Percentiles rank a stretch among this genome's conserved stretches.
These are phyloP conservation scores for Hycleus phaleratus DNA, from an alignment of 1,140 invertebrate species.

Conservation along the genomic window DNA sequence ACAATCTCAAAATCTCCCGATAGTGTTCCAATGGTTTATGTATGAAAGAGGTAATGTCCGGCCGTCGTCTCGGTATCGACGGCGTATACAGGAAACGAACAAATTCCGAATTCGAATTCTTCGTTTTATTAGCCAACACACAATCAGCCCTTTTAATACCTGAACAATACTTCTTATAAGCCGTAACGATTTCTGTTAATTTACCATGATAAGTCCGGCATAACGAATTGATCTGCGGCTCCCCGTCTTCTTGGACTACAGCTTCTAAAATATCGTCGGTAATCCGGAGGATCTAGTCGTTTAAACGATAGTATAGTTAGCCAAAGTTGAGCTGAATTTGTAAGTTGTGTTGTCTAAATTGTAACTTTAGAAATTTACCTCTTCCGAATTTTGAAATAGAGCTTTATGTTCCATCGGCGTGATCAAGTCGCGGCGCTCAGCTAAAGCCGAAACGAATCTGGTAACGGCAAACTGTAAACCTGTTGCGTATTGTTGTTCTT, in stretches of 20 bases:
- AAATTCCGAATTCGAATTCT: constrained; percentile 41
- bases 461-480: constrained; percentile 66
- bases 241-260: constrained; percentile 62
- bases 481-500: constrained; percentile 67
- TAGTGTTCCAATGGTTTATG: constrained; percentile 73
- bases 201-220: constrained; percentile 64
- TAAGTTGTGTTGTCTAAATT: neutral
- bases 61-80: constrained; percentile 64
- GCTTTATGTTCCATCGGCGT: constrained; percentile 64
- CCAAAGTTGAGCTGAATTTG: neutral
- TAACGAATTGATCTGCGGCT: constrained; percentile 55
- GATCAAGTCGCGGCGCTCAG: constrained; percentile 64
- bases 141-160: constrained; percentile 76
- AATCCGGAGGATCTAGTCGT: constrained; percentile 54
- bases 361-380: constrained; percentile 42
- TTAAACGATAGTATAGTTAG: too few relatives aligned
- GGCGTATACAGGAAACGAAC: constrained; percentile 66
- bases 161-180: constrained; percentile 72
- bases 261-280: constrained; percentile 74
- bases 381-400: constrained; percentile 76
- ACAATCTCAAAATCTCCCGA: constrained; percentile 51
- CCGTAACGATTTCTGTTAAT: constrained; percentile 59
- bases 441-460: constrained; percentile 62
- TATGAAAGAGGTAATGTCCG: constrained; percentile 73
- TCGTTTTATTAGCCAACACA: constrained; percentile 56